These are phyloP conservation scores for Epirrhoe alternata DNA, from an alignment of 2,888 invertebrate genomes.

Conservation along the genomic window DNA sequence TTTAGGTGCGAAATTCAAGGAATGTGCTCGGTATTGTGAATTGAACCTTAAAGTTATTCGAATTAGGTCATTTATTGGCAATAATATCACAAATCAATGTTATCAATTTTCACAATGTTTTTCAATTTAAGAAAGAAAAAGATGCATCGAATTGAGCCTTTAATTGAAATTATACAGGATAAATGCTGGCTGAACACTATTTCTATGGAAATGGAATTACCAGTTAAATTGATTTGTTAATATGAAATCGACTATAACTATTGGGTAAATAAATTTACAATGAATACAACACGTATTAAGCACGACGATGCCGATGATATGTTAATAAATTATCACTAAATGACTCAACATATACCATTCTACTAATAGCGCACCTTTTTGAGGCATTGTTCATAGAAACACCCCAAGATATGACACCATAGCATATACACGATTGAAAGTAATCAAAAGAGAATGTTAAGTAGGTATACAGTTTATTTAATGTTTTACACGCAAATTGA, in stretches of 20 bases:
- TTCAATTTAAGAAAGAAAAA: slow-evolving; percentile 18
- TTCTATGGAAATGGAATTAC: slow-evolving; percentile 3
- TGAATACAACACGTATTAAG: slow-evolving; percentile 71
- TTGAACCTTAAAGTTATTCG: slow-evolving; percentile 54
- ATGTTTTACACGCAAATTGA: slow-evolving; percentile 16
- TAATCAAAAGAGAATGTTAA: neutral
- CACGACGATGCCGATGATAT: slow-evolving; percentile 82
- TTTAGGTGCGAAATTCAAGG: slow-evolving; percentile 67
- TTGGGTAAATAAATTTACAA: slow-evolving; percentile 43
- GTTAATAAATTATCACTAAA: slow-evolving; percentile 70
- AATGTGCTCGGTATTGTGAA: slow-evolving; percentile 62
- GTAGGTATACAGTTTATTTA: neutral
- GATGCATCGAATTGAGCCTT: slow-evolving; percentile 43
- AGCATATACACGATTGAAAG: neutral
- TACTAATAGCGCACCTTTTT: slow-evolving; percentile 40
- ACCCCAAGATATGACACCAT: slow-evolving; percentile 11
- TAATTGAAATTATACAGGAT: slow-evolving; percentile 9
- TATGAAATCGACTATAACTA: slow-evolving; percentile 17
- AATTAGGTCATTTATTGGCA: slow-evolving; percentile 69
- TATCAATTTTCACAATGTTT: slow-evolving; percentile 48
- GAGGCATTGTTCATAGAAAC: neutral
- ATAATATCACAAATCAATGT: slow-evolving; percentile 79
- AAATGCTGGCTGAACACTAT: slow-evolving; percentile 9
- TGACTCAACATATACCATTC: slow-evolving; percentile 50
- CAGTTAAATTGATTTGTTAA: neutral